These are phyloP conservation scores for Drosophila putrida DNA, from an alignment of 2,888 invertebrate species.

Conservation along the genomic window DNA sequence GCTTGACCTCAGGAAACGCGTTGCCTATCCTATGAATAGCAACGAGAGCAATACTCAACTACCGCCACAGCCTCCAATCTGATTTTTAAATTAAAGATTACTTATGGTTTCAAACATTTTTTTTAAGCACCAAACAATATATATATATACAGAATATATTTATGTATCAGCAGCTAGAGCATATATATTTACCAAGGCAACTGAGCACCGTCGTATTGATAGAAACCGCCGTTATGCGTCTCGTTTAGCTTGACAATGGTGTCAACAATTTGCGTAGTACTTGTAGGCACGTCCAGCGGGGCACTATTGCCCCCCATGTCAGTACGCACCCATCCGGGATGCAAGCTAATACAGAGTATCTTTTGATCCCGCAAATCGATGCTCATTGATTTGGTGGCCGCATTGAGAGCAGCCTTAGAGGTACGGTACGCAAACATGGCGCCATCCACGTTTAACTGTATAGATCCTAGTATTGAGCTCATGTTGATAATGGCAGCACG, in stretches of 20 bases:
- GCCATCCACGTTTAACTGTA: slow-evolving; percentile 90
- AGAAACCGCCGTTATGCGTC: slow-evolving; percentile 90
- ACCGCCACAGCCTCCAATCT: slow-evolving; percentile 34
- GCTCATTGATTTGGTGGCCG: slow-evolving; percentile 93
- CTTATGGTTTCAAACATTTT: slow-evolving; percentile 23
- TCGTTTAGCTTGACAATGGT: slow-evolving; percentile 88
- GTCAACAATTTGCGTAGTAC: slow-evolving; percentile 88
- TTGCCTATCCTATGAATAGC: slow-evolving; percentile 82
- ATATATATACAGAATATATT: slow-evolving; percentile 26
- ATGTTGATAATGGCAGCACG: slow-evolving; percentile 93
- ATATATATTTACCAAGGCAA: slow-evolving; percentile 89
- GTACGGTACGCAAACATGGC: slow-evolving; percentile 94
- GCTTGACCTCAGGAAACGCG: slow-evolving; percentile 83
- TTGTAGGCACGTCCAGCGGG: slow-evolving; percentile 89
- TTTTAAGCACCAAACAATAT: slow-evolving; percentile 31
- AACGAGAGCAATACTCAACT: slow-evolving; percentile 27
- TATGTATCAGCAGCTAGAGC: background rate
- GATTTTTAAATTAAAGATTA: slow-evolving; percentile 1
- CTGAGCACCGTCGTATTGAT: slow-evolving; percentile 91
- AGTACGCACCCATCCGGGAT: slow-evolving; percentile 97
- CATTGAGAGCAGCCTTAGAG: slow-evolving; percentile 95
- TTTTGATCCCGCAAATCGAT: slow-evolving; percentile 91
- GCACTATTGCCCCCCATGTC: slow-evolving; percentile 95
- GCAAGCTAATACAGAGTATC: slow-evolving; percentile 91
- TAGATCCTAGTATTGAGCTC: slow-evolving; percentile 93